Base-by-base conservation (phyloP, 2,888 invertebrate species). In the Nemoura dubitans region DNA sequence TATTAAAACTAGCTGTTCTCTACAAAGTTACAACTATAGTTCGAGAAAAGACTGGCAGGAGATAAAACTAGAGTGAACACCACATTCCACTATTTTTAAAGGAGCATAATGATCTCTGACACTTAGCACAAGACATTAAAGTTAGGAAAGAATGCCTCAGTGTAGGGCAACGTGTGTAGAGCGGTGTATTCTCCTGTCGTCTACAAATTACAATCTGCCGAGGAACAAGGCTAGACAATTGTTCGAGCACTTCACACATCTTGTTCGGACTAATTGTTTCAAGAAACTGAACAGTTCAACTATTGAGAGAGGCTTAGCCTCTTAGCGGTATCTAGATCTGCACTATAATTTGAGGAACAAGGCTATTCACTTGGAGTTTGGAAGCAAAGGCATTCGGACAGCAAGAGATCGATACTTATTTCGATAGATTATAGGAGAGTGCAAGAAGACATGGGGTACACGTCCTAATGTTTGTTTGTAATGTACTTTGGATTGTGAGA, bases 71-170 rank as follows among this genome's bases (percentile, higher is more conserved):
- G 59, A 10, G 59, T 59, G 14, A 59, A 59, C 59, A 59, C 10
- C 59, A 59, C 59, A 59, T 59, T 59, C 59, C 59, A 59, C 59
- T 59, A 59, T 59, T 59, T 59, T 59, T 59, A 59, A 59, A 59
- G 59, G 21, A 59, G 59, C 59, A 59, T 59, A 59, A 59, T 59
- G 59, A 59, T 59, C 59, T 59, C 21, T 59, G 59, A 59, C 59
- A 59, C 59, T 59, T 59, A 59, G 59, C 59, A 21, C 16, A 59
- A 59, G 16, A 59, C 59, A 59, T 59, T 21, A 59, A 21, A 59
- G 59, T 59, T 16, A 59, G 59, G 59, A 59, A 59, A 59, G 59
- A 59, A 59, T 59, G 59, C 59, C 2, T 7, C 10, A 59, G 59
- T 59, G 59, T 59, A 59, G 21, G 21, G 16, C 59, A 21, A 59